Base-by-base conservation (phyloP, 2,113 vertebrate genomes). In the Arenaria interpres region DNA sequence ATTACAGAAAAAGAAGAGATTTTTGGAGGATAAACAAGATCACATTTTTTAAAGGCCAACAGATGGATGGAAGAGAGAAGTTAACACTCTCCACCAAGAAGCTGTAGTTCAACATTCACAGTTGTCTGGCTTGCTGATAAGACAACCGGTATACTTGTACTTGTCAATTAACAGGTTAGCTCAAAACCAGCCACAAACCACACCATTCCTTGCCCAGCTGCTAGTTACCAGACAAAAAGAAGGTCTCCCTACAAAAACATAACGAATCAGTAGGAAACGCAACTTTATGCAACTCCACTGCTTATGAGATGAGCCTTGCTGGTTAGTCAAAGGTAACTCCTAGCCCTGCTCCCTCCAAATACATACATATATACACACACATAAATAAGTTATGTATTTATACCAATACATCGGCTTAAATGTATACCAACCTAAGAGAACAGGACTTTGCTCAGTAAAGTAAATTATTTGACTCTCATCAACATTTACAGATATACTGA, bases 341-440 rank as follows among this genome's bases (percentile, higher is more conserved):
- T 57, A 72, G 46, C 4, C 22, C 37, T 5, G 1, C 13, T 48
- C 23, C 22, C 25, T 66, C 56, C 50, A 64, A 69, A 64, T 30
- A 56, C 4, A 16, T 4, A 48, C 1, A 50, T 2, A 21, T 0
- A 24, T 16, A 53, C 4, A 4, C 1, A 10, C 12, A 53, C 27
- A 6, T 35, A 71, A 48, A 7, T 8, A 39, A 67, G 9, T 68
- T 68, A 30, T 6, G 1, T 37, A 64, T 37, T 48, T 73, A 48
- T 43, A 62, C 6, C 30, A 68, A 59, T 13, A 88, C 7, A 53
- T 16, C n/a, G 28, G 27, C 18, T 84, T 63, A 67, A 37, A 21
- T 5, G 2, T 14, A 72, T 6, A 72, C 5, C 48, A 43, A 12
- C 7, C 2, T 5, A 72, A 74, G 45, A 66, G 16, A 68, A 64